Conservation (phyloP, 1,140 invertebrate species). For the Centruroides sculpturatus region DNA sequence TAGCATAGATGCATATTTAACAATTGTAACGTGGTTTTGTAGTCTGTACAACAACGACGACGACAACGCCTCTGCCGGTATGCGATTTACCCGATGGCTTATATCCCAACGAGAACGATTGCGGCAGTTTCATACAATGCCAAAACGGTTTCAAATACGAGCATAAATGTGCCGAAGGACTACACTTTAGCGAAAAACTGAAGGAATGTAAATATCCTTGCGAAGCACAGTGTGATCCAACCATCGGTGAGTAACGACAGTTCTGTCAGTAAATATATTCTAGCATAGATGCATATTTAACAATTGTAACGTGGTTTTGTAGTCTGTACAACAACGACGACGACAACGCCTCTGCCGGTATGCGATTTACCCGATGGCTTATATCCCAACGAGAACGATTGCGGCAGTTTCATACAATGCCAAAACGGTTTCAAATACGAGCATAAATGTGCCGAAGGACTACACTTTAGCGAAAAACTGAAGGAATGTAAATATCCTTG, state of each 20-base stretch:
- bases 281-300: no score
- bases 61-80: background rate
- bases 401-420: background rate
- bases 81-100: background rate
- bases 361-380: background rate
- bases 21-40: no score
- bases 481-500: conserved; percentile 36
- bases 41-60: background rate
- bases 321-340: background rate
- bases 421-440: background rate
- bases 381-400: background rate
- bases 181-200: conserved; percentile 37
- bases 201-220: conserved; percentile 36
- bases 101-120: background rate
- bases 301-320: no score
- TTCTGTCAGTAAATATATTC: no score
- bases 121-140: background rate
- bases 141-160: background rate
- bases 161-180: conserved; percentile 30
- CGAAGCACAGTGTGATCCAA: background rate
- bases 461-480: conserved; percentile 37
- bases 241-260: no score
- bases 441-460: conserved; percentile 30
- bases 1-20: no score
- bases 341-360: background rate